Evolutionary conservation across 2,113 vertebrate species (phyloP).

Genomic region (Neolamprologus tretocephalus): DNA sequence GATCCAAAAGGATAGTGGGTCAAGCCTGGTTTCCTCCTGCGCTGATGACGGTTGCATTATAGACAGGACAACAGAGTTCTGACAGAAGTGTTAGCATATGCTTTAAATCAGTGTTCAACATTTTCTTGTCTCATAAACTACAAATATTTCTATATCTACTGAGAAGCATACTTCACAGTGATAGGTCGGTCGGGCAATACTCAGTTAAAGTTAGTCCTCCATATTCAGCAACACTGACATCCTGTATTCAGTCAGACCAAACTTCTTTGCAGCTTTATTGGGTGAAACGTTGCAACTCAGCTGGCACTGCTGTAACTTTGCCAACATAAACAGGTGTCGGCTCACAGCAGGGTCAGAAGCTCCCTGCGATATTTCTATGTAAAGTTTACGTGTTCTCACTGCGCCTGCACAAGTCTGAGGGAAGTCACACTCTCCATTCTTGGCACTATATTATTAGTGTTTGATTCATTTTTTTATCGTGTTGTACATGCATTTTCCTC

Average conservation of each 20-base stretch:
- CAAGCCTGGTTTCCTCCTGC: neutral
- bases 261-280: neutral
- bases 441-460: neutral
- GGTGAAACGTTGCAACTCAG: neutral
- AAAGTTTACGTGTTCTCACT: neutral
- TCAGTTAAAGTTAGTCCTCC: neutral
- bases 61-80: neutral
- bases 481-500: neutral
- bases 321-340: neutral
- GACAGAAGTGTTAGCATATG: accelerated
- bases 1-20: neutral
- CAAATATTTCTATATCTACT: neutral
- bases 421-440: neutral
- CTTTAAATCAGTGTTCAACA: neutral
- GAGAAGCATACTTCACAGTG: neutral
- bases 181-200: neutral
- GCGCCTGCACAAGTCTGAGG: neutral
- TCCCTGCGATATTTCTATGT: neutral
- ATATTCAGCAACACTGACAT: neutral
- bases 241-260: neutral
- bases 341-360: neutral
- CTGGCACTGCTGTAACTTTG: neutral
- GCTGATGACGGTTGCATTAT: accelerated
- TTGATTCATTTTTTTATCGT: accelerated
- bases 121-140: neutral